phyloP scores from a whole-genome alignment of 2,888 invertebrate genomes.

The Adineta ricciae region DNA sequence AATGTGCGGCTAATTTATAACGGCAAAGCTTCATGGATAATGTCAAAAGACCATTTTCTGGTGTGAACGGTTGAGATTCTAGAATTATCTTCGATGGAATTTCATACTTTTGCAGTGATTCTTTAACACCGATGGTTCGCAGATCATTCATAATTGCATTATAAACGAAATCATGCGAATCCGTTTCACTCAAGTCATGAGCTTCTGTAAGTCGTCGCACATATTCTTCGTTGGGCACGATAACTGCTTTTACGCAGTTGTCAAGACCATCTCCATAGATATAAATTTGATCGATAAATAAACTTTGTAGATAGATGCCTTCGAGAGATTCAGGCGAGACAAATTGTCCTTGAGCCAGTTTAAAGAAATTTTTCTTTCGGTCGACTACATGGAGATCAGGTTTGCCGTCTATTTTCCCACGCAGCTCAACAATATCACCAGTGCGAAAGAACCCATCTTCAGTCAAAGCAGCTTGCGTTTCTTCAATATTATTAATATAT shows the following conservation, averaged over 20 bases:
- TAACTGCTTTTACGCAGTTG: neutral
- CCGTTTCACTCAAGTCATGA: neutral
- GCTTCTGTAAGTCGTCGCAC: neutral
- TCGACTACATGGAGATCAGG: neutral
- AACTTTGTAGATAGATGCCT: neutral
- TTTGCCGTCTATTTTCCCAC: neutral
- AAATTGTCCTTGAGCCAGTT: neutral
- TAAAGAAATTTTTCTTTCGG: neutral
- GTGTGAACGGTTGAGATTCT: neutral
- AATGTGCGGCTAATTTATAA: slow-evolving; percentile 29
- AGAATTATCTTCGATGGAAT: neutral
- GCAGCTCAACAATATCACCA: neutral
- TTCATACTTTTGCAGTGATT: neutral
- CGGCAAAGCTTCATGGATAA: neutral
- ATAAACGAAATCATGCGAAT: neutral
- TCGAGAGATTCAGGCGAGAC: neutral
- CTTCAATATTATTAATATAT: neutral
- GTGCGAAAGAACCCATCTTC: neutral
- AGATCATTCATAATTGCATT: neutral
- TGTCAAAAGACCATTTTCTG: neutral
- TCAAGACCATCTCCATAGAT: neutral
- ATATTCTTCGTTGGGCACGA: neutral
- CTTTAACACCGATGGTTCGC: neutral
- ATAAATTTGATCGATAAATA: neutral
- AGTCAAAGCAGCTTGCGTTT: neutral